A percentile compares a stretch with the other conserved stretches of the same genome.
Evolutionary conservation across 2,113 vertebrate genomes (phyloP).

Genomic region (Tragulus kanchil): DNA sequence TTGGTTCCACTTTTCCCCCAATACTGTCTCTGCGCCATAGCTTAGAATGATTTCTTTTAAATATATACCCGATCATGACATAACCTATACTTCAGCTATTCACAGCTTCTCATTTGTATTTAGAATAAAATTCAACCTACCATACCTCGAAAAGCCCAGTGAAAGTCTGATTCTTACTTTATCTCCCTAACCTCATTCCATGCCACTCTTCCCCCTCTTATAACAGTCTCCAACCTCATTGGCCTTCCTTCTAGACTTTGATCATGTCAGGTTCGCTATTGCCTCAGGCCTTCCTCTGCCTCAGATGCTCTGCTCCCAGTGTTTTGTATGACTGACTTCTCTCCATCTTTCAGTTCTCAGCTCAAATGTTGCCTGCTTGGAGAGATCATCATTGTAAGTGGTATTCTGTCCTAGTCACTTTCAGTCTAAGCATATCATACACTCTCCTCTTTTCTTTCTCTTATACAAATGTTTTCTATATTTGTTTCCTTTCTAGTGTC

Average conservation of each 20-base stretch:
- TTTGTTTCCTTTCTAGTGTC: neutral
- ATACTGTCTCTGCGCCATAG: neutral
- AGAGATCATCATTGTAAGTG: neutral
- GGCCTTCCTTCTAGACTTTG: neutral
- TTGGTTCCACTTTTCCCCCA: neutral
- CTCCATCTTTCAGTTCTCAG: neutral
- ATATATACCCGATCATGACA: neutral
- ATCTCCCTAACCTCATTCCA: neutral
- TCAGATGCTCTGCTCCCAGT: neutral
- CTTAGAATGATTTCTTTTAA: constrained; percentile 8
- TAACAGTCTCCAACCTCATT: neutral
- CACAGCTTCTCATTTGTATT: neutral
- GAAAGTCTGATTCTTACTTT: neutral
- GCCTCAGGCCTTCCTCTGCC: neutral
- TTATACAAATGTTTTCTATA: neutral
- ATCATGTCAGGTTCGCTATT: neutral
- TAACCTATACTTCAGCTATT: neutral
- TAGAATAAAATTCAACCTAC: constrained; percentile 17
- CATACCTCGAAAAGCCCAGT: neutral
- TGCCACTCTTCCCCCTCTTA: neutral
- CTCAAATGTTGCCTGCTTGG: constrained; percentile 2
- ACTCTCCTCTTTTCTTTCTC: neutral
- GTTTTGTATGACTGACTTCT: neutral
- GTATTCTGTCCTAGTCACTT: neutral
- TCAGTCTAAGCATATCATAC: neutral